phyloP scores from a whole-genome alignment of 2,113 vertebrate genomes.

The Aldabrachelys gigantea region DNA sequence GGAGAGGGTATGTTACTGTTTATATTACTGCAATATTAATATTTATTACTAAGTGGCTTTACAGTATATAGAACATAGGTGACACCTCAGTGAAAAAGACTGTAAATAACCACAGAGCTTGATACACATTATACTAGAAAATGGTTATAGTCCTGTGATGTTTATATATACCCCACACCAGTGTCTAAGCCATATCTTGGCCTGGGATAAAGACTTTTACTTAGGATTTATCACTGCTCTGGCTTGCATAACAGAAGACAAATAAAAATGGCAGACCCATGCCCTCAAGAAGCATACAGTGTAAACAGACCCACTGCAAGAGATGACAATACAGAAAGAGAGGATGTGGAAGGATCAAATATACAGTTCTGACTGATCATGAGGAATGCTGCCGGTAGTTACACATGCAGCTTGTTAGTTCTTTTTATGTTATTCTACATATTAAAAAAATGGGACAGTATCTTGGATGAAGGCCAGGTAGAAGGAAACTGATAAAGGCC shows the following conservation, averaged over 20 bases:
- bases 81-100: too few relatives aligned
- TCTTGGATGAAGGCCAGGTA: not conserved
- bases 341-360: not conserved
- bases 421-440: not conserved
- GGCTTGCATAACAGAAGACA: slow-evolving; percentile 16
- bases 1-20: too few relatives aligned
- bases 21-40: too few relatives aligned
- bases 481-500: not conserved
- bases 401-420: not conserved
- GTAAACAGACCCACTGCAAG: not conserved
- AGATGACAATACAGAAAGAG: not conserved
- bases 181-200: not conserved
- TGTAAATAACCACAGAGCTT: not conserved
- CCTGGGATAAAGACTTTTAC: not conserved
- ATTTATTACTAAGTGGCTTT: too few relatives aligned
- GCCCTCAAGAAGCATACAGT: not conserved
- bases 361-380: not conserved
- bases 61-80: too few relatives aligned
- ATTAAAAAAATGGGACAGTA: not conserved
- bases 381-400: not conserved
- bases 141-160: not conserved
- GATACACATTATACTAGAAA: not conserved
- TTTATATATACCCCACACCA: not conserved
- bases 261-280: slow-evolving; percentile 25
- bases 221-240: slow-evolving; percentile 27